These are phyloP conservation scores for Hippoglossus hippoglossus DNA, from an alignment of 2,797 vertebrate genomes.

Conservation along the genomic window DNA sequence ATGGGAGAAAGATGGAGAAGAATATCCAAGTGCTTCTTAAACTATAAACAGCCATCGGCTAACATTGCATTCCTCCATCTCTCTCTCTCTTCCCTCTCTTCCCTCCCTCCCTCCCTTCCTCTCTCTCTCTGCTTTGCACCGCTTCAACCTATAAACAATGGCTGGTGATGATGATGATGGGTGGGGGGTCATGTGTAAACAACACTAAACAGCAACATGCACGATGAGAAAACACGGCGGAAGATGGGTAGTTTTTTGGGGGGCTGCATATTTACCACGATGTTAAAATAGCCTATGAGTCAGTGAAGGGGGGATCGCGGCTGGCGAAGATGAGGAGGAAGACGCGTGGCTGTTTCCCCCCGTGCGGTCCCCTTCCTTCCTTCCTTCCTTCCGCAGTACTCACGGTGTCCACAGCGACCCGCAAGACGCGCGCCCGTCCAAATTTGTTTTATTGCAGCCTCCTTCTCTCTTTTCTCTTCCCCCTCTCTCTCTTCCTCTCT, in stretches of 20 bases:
- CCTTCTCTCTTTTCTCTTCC: slow-evolving; percentile 82
- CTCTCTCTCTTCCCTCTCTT: slow-evolving; percentile 28
- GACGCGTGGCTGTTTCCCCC: slow-evolving; percentile 46
- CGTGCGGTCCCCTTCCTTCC: slow-evolving; percentile 65
- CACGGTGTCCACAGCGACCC: slow-evolving; percentile 94
- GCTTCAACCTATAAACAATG: slow-evolving; percentile 77
- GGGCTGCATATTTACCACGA: slow-evolving; percentile 92
- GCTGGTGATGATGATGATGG: slow-evolving; percentile 85
- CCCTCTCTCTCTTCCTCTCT: slow-evolving; percentile 71
- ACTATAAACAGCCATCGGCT: slow-evolving; percentile 75
- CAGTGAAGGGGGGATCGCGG: slow-evolving; percentile 83
- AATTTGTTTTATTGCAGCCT: slow-evolving; percentile 97
- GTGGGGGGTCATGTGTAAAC: slow-evolving; percentile 76
- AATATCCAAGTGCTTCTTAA: slow-evolving; percentile 76
- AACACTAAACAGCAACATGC: slow-evolving; percentile 80
- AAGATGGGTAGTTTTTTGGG: slow-evolving; percentile 73
- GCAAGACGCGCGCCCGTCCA: slow-evolving; percentile 92
- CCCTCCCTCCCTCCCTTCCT: slow-evolving; percentile 33
- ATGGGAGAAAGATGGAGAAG: slow-evolving; percentile 78
- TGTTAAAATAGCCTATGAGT: slow-evolving; percentile 95
- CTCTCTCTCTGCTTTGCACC: not conserved
- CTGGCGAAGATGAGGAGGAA: slow-evolving; percentile 64
- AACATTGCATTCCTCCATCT: slow-evolving; percentile 42
- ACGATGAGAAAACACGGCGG: slow-evolving; percentile 74
- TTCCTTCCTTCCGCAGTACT: slow-evolving; percentile 89